Percentiles rank a stretch among this genome's conserved stretches.
phyloP scores from a whole-genome alignment of 2,797 vertebrate species.

The Erethizon dorsatum region DNA sequence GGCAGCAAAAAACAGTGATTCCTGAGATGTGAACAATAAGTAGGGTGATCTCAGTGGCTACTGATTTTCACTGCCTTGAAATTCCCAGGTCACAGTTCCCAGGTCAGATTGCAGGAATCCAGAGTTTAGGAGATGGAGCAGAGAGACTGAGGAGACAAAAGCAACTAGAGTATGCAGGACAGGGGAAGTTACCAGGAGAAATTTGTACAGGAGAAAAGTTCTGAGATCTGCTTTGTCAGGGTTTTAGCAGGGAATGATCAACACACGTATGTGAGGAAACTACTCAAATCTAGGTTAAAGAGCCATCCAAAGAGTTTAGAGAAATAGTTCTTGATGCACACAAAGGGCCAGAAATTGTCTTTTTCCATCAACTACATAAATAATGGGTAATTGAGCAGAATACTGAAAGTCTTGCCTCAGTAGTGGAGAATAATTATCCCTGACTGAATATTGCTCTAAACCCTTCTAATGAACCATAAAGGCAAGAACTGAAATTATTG shows the following conservation, averaged over 20 bases:
- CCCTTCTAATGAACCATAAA: slow-evolving; percentile 46
- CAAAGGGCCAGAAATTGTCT: background rate
- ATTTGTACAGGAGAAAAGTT: fast-evolving
- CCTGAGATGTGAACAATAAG: background rate
- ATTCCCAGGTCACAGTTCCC: background rate
- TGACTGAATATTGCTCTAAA: background rate
- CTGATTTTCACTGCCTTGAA: background rate
- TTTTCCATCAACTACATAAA: background rate
- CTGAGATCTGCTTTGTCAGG: background rate
- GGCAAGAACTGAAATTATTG: slow-evolving; percentile 44
- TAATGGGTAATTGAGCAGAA: background rate
- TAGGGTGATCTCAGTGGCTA: background rate
- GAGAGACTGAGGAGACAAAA: background rate
- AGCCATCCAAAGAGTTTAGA: background rate
- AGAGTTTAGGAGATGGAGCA: background rate
- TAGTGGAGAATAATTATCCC: slow-evolving; percentile 15
- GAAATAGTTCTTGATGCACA: background rate
- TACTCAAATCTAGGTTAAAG: background rate
- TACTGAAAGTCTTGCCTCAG: background rate
- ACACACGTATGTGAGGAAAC: background rate
- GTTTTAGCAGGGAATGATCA: background rate
- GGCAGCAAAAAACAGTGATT: background rate
- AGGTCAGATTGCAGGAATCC: background rate
- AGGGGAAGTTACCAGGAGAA: background rate
- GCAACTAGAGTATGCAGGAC: background rate